Base-by-base conservation (phyloP, 2,113 vertebrate genomes). In the Protomyctophum bolini region DNA sequence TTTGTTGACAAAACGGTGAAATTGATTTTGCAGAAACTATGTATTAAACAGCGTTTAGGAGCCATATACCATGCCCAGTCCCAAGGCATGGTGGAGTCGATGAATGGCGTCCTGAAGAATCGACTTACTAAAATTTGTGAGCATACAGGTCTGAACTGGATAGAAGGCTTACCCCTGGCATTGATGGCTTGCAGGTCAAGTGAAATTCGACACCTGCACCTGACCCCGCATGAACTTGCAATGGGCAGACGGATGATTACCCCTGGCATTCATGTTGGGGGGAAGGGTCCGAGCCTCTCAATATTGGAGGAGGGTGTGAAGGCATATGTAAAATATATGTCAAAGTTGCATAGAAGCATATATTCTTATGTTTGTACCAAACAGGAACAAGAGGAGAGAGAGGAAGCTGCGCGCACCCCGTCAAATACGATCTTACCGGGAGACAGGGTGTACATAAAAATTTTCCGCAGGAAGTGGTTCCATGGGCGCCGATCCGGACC, bases 61-160 rank as follows among this genome's bases (percentile, higher is more conserved):
- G 21, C 11, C 28, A 54, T 68, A 0, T 58, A 68, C 48, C 66
- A 68, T 14, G 55, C 66, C 14, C 66, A 69, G 45, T 58, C 55
- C 2, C 66, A 69, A 10, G 66, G 56, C 6, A 69, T 69, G 41
- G 33, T 58, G 6, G 33, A 69, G 12, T 62, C 33, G 21, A 28
- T 70, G 7, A 61, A 70, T 46, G 58, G 68, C 6, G 62, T 21
- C 3, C 11, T 61, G 33, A 54, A 10, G 62, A 62, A 12, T 6
- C 33, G 62, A 62, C 5, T 70, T 2, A 45, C 1, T 8, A 62
- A 70, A 7, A 70, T 61, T 6, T 52, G 49, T 46, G 49, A 14
- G 2, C 10, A 21, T 11, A 64, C 33, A 2, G 33, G 33, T 4
- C 33, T 11, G 1, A 54, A 54, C 6, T 54, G 52, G 52, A 11